Evolutionary conservation across 1,140 invertebrate species (phyloP).

Genomic region (Macrostomum lignano): DNA sequence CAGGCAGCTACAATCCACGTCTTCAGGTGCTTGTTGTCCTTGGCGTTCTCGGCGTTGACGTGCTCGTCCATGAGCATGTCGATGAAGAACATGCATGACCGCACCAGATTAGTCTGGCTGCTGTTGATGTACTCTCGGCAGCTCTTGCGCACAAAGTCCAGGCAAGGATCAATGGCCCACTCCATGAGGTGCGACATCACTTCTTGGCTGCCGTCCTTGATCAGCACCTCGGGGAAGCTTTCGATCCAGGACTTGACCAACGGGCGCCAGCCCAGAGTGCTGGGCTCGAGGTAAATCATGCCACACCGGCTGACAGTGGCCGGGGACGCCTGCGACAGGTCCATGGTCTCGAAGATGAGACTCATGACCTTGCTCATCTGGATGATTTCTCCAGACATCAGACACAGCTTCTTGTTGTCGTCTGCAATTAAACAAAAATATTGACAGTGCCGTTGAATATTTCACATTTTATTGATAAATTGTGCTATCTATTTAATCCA

Average conservation of each 20-base stretch:
- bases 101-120: no score
- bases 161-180: background rate
- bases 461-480: no score
- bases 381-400: constrained; percentile 29
- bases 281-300: constrained; percentile 29
- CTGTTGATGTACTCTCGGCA: no score
- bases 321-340: constrained; percentile 32
- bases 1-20: constrained; percentile 13
- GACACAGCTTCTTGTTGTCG: constrained; percentile 29
- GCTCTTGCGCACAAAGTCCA: background rate
- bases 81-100: no score
- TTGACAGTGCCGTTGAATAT: no score
- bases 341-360: constrained; percentile 29
- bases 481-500: no score
- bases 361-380: constrained; percentile 28
- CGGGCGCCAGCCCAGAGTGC: constrained; percentile 23
- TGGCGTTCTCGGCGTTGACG: constrained; percentile 13
- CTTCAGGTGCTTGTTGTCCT: constrained; percentile 19
- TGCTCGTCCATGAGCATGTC: constrained; percentile 22
- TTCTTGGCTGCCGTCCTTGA: constrained; percentile 15
- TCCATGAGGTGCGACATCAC: no score
- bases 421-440: constrained; percentile 25
- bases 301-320: constrained; percentile 28
- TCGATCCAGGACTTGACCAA: constrained; percentile 23
- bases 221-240: constrained; percentile 12